These are phyloP conservation scores for Parus major DNA, from an alignment of 2,113 vertebrate species.

Conservation along the genomic window DNA sequence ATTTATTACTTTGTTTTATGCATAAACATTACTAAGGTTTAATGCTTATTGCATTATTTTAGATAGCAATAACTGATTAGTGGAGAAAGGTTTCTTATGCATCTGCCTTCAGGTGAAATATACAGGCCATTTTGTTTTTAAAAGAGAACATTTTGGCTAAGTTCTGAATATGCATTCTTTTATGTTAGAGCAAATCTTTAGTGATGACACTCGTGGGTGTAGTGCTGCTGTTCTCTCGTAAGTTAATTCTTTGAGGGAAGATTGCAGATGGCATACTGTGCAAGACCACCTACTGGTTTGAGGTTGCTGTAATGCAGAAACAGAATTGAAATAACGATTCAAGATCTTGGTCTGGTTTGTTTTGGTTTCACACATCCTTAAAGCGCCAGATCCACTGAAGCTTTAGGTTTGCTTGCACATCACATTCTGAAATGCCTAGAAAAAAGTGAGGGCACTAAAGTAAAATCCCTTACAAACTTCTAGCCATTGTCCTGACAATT, in stretches of 20 bases:
- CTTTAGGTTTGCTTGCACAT: background rate
- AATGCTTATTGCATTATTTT: background rate
- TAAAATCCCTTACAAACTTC: background rate
- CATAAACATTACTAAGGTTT: background rate
- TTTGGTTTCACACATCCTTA: background rate
- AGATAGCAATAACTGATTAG: background rate
- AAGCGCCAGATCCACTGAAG: background rate
- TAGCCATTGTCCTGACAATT: background rate
- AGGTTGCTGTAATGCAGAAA: background rate
- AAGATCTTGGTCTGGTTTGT: background rate
- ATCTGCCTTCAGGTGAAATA: background rate
- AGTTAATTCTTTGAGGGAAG: slow-evolving; percentile 11
- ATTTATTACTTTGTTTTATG: background rate
- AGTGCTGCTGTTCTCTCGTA: slow-evolving; percentile 28
- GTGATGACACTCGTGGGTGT: slow-evolving; percentile 37
- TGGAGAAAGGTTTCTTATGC: background rate
- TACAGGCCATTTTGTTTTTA: background rate
- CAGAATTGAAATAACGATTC: background rate
- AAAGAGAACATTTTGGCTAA: background rate
- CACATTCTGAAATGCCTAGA: background rate
- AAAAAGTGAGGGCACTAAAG: background rate
- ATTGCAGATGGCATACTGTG: slow-evolving; percentile 34
- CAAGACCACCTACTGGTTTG: slow-evolving; percentile 37
- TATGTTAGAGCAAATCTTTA: background rate
- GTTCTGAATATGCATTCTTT: slow-evolving; percentile 21